Evolutionary conservation across 2,888 invertebrate genomes (phyloP).

Genomic region (Metalampra italica): DNA sequence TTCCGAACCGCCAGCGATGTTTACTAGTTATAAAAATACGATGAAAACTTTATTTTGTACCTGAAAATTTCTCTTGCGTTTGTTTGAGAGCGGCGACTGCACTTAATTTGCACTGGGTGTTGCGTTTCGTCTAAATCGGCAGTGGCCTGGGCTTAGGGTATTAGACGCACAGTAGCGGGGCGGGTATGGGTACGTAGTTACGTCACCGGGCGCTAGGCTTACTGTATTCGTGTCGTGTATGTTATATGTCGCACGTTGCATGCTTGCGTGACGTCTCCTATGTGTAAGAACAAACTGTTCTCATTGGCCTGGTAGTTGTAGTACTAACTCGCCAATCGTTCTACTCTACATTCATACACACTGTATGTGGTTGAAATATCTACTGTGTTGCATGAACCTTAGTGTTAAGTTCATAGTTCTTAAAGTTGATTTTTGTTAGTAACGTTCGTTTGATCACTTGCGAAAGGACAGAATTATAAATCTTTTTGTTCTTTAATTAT

Average conservation of each 20-base stretch:
- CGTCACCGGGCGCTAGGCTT: slow-evolving; percentile 36
- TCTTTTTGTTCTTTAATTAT: background rate
- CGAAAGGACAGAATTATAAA: background rate
- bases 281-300: slow-evolving; percentile 28
- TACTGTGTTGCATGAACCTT: slow-evolving; percentile 56
- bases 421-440: slow-evolving; percentile 25
- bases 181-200: slow-evolving; percentile 13
- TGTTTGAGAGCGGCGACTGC: slow-evolving; percentile 19
- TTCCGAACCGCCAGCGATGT: background rate
- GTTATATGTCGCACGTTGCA: slow-evolving; percentile 37
- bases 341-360: slow-evolving; percentile 16
- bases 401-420: slow-evolving; percentile 52
- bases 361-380: slow-evolving; percentile 35
- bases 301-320: slow-evolving; percentile 40
- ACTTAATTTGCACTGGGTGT: slow-evolving; percentile 16
- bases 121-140: slow-evolving; percentile 21
- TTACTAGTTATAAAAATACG: background rate
- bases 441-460: background rate
- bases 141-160: slow-evolving; percentile 11
- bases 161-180: slow-evolving; percentile 18
- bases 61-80: slow-evolving; percentile 19
- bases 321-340: slow-evolving; percentile 31
- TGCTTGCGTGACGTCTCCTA: slow-evolving; percentile 40
- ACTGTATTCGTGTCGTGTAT: slow-evolving; percentile 31
- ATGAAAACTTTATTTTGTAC: slow-evolving; percentile 16